Evolutionary conservation across 2,113 vertebrate species (phyloP).

Genomic region (Microcebus lehilahytsara): DNA sequence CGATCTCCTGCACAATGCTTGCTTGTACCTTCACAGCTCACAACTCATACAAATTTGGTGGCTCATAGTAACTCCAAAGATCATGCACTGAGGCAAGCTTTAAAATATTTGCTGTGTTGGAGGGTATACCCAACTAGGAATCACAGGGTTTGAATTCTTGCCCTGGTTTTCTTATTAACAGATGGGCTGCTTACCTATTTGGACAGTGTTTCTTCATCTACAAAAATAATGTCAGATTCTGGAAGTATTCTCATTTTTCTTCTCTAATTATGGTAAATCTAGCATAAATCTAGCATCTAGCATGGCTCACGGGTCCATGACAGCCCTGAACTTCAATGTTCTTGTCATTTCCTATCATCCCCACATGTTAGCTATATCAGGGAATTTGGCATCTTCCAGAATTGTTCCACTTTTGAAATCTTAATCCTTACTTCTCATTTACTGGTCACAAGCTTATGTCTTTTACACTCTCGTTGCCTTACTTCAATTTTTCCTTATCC

Average conservation of each 20-base stretch:
- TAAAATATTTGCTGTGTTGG: background rate
- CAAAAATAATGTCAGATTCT: background rate
- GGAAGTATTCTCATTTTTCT: background rate
- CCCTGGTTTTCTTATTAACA: background rate
- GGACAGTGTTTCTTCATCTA: background rate
- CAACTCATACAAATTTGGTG: background rate
- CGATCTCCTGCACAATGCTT: background rate
- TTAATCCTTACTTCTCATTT: background rate
- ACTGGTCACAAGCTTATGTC: background rate
- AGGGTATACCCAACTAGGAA: background rate
- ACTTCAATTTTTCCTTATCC: background rate
- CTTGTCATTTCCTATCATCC: too few species aligned
- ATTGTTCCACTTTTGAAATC: background rate
- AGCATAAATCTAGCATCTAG: background rate
- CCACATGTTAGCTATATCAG: fast-evolving
- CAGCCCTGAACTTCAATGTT: fast-evolving
- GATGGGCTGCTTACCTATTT: too few species aligned
- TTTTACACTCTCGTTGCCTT: background rate
- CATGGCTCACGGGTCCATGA: background rate
- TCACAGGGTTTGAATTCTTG: background rate
- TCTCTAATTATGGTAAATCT: background rate
- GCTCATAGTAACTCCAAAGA: background rate
- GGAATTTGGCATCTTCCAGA: background rate
- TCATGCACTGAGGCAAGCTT: background rate
- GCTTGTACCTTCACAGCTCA: background rate